Percentiles rank a stretch among this genome's conserved stretches.
Evolutionary conservation across 2,888 invertebrate genomes (phyloP).

Genomic region (Dryococelus australis): DNA sequence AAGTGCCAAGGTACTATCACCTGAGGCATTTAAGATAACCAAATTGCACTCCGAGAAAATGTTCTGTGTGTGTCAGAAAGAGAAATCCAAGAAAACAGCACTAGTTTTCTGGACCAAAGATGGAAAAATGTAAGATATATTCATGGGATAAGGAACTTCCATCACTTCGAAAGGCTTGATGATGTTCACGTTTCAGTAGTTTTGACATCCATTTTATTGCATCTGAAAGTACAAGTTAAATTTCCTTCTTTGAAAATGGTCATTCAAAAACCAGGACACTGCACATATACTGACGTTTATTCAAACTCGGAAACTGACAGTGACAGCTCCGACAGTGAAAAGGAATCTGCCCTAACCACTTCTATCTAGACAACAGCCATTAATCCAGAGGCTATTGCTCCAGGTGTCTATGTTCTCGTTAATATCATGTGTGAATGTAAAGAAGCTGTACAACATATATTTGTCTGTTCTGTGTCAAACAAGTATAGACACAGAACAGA

Average conservation of each 20-base stretch:
- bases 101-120: constrained; percentile 19
- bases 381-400: constrained; percentile 5
- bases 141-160: constrained; percentile 29
- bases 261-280: not conserved
- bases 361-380: not conserved
- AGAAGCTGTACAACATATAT: not conserved
- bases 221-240: not conserved
- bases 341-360: not conserved
- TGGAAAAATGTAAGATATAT: constrained; percentile 22
- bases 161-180: constrained; percentile 27
- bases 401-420: not conserved
- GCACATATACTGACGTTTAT: not conserved
- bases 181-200: constrained; percentile 16
- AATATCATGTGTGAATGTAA: not conserved
- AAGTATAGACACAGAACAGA: too few species aligned
- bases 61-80: constrained; percentile 27
- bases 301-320: not conserved
- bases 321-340: not conserved
- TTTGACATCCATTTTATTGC: not conserved
- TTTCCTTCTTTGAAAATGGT: not conserved
- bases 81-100: constrained; percentile 18
- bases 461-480: not conserved
- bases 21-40: not conserved
- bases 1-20: not conserved
- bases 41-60: not conserved